Evolutionary conservation across 2,888 invertebrate species (phyloP).

Genomic region (Cerastis rubricosa): DNA sequence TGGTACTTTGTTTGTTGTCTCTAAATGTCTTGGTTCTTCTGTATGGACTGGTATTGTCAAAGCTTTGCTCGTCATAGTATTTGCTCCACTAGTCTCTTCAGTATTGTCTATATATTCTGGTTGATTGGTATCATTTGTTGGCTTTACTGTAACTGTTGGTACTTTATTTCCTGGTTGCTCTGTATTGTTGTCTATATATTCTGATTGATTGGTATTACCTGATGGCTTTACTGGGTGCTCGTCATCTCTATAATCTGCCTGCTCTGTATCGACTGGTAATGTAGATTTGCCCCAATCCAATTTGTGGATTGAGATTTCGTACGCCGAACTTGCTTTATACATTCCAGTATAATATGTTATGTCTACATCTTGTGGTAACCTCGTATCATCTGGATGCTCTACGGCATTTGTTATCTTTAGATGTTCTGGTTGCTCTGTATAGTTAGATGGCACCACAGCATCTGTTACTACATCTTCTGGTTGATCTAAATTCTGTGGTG

Average conservation of each 20-base stretch:
- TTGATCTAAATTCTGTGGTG: neutral
- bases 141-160: neutral
- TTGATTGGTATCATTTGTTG: too few species aligned
- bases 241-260: too few species aligned
- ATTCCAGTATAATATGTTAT: neutral
- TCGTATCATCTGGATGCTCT: neutral
- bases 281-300: neutral
- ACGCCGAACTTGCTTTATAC: neutral
- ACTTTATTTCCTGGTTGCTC: neutral
- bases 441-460: neutral
- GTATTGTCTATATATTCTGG: too few species aligned
- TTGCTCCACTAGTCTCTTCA: too few species aligned
- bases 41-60: too few species aligned
- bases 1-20: too few species aligned
- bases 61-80: too few species aligned
- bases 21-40: too few species aligned
- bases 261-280: too few species aligned
- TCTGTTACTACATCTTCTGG: neutral
- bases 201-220: neutral
- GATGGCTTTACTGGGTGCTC: neutral
- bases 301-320: neutral
- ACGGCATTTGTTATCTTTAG: neutral
- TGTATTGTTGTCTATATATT: neutral
- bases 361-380: neutral
- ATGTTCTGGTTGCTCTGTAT: neutral